Base-by-base conservation (phyloP, 2,888 invertebrate genomes). In the Chymomyza procnemis region DNA sequence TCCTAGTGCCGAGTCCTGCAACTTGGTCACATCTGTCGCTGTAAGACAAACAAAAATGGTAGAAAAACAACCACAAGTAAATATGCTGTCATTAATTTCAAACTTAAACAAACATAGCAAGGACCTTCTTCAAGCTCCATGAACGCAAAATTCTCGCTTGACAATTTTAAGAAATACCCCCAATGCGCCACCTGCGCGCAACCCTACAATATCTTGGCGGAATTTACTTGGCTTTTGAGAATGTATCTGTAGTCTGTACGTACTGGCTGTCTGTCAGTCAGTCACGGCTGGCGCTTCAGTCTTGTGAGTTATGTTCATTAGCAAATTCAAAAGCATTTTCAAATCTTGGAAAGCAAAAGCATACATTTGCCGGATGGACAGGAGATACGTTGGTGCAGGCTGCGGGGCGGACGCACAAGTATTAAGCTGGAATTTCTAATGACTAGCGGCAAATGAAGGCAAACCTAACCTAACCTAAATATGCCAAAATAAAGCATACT, bases 41-140 rank as follows among this genome's bases (percentile, higher is more conserved):
- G 52, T 52, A 54, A 21, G 56, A 6, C 14, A 30, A 50, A 50
- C 50, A 50, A 19, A 54, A 26, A 30, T 56, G 56, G 26, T 16
- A 56, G 22, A 18, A 21, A 18, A 30, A 61, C 67, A 75, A 71
- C 85, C 85, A 66, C 82, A 84, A 82, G 82, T 79, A 84, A 86
- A 87, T 84, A 80, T 76, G 75, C 84, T 69, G 80, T 83, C 85
- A 86, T 86, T 87, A 87, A 85, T 86, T 86, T 83, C 74, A 77
- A 78, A 83, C 81, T 79, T 75, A 72, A 71, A 66, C 79, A 78
- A 80, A 82, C 78, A 85, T 71, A 72, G 73, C 70, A 71, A 66
- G 69, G 64, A 79, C 74, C 79, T 81, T 79, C 34, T 12, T 64
- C 22, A 26, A 26, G 64, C 47, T 46, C 9, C 57, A 64, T 16